Conservation (phyloP, 2,888 invertebrate genomes). For the Laothoe populi region DNA sequence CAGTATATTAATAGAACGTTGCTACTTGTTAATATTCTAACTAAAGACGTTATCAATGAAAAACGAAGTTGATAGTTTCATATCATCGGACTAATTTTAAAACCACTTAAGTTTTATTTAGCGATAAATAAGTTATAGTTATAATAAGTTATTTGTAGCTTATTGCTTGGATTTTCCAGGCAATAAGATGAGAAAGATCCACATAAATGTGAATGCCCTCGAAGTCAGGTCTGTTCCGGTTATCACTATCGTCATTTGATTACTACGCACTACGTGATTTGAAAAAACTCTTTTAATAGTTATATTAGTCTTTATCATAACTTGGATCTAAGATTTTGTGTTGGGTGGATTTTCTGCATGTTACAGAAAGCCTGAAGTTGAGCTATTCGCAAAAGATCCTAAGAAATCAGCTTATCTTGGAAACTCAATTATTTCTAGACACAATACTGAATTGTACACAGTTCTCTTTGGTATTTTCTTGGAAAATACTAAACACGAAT, state of each 20-base stretch:
- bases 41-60: slow-evolving; percentile 24
- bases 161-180: no score
- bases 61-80: slow-evolving; percentile 13
- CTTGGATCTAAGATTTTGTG: neutral
- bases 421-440: neutral
- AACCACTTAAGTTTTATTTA: neutral
- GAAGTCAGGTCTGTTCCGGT: no score
- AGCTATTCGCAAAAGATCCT: neutral
- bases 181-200: no score
- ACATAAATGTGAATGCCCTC: no score
- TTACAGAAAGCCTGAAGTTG: neutral
- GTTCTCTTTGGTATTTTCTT: neutral
- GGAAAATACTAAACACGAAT: neutral
- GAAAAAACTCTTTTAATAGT: no score
- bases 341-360: neutral
- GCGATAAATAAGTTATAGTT: neutral
- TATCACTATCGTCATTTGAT: no score
- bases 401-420: neutral
- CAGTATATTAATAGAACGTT: slow-evolving; percentile 18
- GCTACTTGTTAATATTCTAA: slow-evolving; percentile 8
- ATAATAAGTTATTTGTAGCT: no score
- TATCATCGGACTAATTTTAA: slow-evolving; percentile 1
- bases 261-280: no score
- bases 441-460: neutral
- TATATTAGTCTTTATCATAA: no score